Evolutionary conservation across 2,888 invertebrate species (phyloP), one percentile per base, ranked within the genome.

Genomic region (Amiota mariae): DNA sequence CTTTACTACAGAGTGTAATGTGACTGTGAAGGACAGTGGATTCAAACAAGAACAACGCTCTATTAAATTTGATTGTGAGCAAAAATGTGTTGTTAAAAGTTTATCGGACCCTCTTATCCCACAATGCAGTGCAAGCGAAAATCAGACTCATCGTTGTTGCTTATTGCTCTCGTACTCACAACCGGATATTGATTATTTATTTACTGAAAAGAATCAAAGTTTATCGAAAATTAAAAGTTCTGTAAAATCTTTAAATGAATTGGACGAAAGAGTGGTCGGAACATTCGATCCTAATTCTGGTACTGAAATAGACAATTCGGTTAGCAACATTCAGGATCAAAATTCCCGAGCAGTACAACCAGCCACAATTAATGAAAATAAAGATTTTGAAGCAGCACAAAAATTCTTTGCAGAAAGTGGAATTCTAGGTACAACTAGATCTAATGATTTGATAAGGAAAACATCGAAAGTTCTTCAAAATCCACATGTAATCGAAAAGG

Each of bases 391-490:
- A 9, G 75, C 73, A 20, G 79, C 79, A 4, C 74, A 79, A 61
- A 70, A 75, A 20, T 79, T 63, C 70, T 77, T 79, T 11, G 72
- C 51, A 4, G 71, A 78, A 49, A 79, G 79, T 72, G 79, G 79
- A 2, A 79, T 79, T 54, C 64, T 79, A 12, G 79, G 79, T 8
- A 59, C 76, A 24, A 15, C 36, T 9, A 73, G 72, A 54, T n/a
- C 72, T 12, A 73, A 24, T n/a, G 74, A 79, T 15, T 73, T 79
- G 9, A 73, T 79, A 63, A 68, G 46, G 6, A 78, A 75, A 72
- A 79, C 78, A 20, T 79, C 79, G 0, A 78, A 64, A 24, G 76
- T 79, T 64, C 79, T 78, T 24, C 70, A 72, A 59, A 78, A 79
- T 68, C 36, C 70, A 1, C 64, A 57, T 57, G 54, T 79, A 10